phyloP scores from a whole-genome alignment of 2,797 vertebrate genomes.

The Tolypeutes matacus region DNA sequence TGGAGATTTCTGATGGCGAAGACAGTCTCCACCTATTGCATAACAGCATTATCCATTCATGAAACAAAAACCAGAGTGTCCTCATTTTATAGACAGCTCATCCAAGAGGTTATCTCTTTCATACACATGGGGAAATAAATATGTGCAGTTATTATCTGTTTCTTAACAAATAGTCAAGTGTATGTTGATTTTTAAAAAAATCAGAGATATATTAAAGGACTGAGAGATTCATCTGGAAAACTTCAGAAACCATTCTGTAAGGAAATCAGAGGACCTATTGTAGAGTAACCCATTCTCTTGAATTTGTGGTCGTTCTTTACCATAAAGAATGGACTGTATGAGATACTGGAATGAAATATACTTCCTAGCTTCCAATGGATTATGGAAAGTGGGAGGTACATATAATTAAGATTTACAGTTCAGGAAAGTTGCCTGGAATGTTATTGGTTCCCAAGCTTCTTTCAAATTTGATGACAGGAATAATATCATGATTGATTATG shows the following conservation, averaged over 20 bases:
- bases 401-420: too few relatives aligned
- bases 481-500: not conserved
- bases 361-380: not conserved
- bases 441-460: not conserved
- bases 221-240: not conserved
- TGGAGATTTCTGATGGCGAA: not conserved
- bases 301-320: not conserved
- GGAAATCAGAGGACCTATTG: not conserved
- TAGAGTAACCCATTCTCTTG: not conserved
- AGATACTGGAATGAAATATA: constrained; percentile 40
- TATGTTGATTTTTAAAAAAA: not conserved
- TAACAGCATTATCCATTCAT: not conserved
- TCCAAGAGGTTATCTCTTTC: not conserved
- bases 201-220: not conserved
- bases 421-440: not conserved
- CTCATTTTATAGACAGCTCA: not conserved
- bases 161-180: not conserved
- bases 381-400: too few relatives aligned
- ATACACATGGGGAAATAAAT: not conserved
- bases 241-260: not conserved
- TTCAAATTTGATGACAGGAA: constrained; percentile 8
- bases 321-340: not conserved
- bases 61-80: not conserved
- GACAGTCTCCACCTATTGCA: not conserved
- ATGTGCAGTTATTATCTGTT: not conserved